phyloP scores from a whole-genome alignment of 2,113 vertebrate genomes.

The Menidia beryllina region DNA sequence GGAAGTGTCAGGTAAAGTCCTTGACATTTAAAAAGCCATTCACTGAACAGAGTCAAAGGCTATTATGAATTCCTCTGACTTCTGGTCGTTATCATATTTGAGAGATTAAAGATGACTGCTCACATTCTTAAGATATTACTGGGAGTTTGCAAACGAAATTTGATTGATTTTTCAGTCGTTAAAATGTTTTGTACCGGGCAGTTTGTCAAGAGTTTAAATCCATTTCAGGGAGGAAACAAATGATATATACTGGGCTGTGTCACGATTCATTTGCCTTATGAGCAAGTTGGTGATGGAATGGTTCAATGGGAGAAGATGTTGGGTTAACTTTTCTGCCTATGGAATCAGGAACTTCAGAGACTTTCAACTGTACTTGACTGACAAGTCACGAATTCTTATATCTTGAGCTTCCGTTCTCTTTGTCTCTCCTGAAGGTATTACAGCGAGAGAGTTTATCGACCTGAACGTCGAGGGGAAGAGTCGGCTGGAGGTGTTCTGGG shows the following conservation, averaged over 20 bases:
- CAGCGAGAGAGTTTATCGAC: slow-evolving; percentile 86
- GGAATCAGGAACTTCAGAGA: slow-evolving; percentile 49
- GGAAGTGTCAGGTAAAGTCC: slow-evolving; percentile 77
- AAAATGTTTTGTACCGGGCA: slow-evolving; percentile 33
- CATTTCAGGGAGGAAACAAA: slow-evolving; percentile 19
- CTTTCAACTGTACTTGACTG: slow-evolving; percentile 68
- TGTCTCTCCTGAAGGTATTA: slow-evolving; percentile 81
- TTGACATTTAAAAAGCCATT: slow-evolving; percentile 84
- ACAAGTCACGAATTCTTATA: slow-evolving; percentile 49
- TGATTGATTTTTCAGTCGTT: slow-evolving; percentile 45
- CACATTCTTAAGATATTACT: slow-evolving; percentile 58
- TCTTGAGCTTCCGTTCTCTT: slow-evolving; percentile 50
- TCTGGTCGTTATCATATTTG: slow-evolving; percentile 69
- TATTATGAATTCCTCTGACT: slow-evolving; percentile 70
- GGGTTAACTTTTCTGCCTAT: slow-evolving; percentile 42
- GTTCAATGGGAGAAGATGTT: slow-evolving; percentile 58
- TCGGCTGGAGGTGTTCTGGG: slow-evolving; percentile 79
- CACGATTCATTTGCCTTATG: slow-evolving; percentile 30
- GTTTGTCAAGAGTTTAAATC: slow-evolving; percentile 20
- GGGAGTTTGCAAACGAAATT: slow-evolving; percentile 45
- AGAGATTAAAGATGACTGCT: slow-evolving; percentile 74
- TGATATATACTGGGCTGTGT: slow-evolving; percentile 21
- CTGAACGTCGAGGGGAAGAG: slow-evolving; percentile 75
- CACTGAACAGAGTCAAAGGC: slow-evolving; percentile 65
- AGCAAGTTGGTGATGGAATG: slow-evolving; percentile 29